Percentiles rank a stretch among this genome's conserved stretches.
Conservation (phyloP, 2,113 vertebrate genomes). For the Ptychochromis oligacanthus region DNA sequence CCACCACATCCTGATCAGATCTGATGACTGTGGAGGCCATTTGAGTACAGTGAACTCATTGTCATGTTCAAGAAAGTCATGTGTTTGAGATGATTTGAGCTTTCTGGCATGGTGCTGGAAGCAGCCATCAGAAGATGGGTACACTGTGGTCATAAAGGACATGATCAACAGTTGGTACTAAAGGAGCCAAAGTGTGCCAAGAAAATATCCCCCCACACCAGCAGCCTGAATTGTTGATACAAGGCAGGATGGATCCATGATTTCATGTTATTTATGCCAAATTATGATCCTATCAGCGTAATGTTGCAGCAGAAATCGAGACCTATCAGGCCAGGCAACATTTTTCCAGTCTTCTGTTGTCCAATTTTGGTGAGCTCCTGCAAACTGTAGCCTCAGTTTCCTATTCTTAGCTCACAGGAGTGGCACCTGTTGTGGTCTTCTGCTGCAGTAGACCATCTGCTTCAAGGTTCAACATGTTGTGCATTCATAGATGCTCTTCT, state of each 20-base stretch:
- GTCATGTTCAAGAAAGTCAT: background rate
- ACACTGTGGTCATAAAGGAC: background rate
- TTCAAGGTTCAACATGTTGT: background rate
- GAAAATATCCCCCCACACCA: background rate
- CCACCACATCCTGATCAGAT: no score
- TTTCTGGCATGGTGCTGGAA: background rate
- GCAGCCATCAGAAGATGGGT: background rate
- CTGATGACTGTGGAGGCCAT: no score
- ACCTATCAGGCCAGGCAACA: background rate
- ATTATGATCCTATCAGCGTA: background rate
- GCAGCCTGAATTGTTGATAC: background rate
- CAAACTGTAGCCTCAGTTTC: background rate
- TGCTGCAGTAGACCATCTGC: background rate
- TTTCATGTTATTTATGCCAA: background rate
- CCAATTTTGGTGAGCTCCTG: background rate
- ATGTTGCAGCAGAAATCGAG: background rate
- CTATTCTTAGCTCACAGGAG: background rate
- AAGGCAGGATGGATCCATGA: background rate
- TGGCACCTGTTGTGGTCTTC: background rate
- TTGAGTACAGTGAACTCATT: no score
- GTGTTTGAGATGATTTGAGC: background rate
- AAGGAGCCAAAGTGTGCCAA: background rate
- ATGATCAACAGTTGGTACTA: background rate
- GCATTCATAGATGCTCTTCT: background rate
- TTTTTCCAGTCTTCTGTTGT: background rate